Evolutionary conservation across 2,888 invertebrate species (phyloP), one percentile per base, ranked within the genome.

Genomic region (Nomada lathburiana): DNA sequence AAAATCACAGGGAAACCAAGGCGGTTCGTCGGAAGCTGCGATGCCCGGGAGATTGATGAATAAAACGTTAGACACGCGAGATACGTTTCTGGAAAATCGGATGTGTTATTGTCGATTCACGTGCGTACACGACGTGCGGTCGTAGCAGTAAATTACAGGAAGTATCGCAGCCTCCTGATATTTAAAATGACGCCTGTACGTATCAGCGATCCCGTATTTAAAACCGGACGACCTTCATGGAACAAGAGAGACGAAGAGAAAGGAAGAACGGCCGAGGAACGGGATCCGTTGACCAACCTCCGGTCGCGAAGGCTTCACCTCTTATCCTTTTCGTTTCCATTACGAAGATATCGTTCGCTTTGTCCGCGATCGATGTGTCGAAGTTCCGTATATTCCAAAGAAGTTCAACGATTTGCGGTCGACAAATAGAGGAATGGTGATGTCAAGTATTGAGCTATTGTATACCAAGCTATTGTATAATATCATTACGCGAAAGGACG

Each of bases 181-280:
- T 77, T 83, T 80, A 75, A 79, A 82, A 83, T 86, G 62, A 82
- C 71, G 76, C 53, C 62, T 69, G 47, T 55, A 70, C 69, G 70
- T 69, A 83, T 80, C 79, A 63, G 42, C 64, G 53, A 67, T 87
- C 83, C 83, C 65, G 80, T 75, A 86, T 84, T 86, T 86, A 84
- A 84, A 87, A 84, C 86, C 63, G 72, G 83, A 20, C 59, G 84
- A 59, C 87, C 87, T 88, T 87, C 86, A 53, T 1, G 50, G 20
- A 76, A 72, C 62, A 44, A 59, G 71, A 76, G 75, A 83, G 60
- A 75, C 70, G 47, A 74, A 59, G 72, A 52, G 82, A 82, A 75
- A 80, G 80, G 69, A 82, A 81, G 69, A 63, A 52, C 69, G 64
- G 16, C 18, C 65, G 60, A 78, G 59, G 67, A 76, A 79, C 72